phyloP scores from a whole-genome alignment of 1,140 invertebrate genomes.

The Venustaconcha ellipsiformis region DNA sequence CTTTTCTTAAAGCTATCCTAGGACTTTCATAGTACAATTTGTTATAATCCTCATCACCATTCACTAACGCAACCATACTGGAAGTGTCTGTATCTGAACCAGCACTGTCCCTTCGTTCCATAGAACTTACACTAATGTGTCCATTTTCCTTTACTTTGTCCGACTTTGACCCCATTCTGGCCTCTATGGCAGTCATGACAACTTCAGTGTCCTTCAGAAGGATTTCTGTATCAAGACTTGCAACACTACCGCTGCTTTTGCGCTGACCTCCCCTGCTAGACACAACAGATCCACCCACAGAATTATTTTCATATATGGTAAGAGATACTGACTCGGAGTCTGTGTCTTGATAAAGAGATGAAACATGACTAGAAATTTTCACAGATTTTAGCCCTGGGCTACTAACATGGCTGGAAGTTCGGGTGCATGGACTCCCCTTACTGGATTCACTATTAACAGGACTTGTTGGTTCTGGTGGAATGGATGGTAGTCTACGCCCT shows the following conservation, averaged over 20 bases:
- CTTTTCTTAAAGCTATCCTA: conserved; percentile 47
- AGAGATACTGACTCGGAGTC: conserved; percentile 42
- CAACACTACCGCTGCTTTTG: conserved; percentile 33
- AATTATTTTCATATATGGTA: conserved; percentile 39
- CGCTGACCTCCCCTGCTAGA: conserved; percentile 14
- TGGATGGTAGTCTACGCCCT: conserved; percentile 64
- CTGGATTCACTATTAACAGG: conserved; percentile 51
- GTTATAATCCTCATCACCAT: conserved; percentile 55
- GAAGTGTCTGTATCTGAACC: conserved; percentile 52
- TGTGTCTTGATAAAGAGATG: conserved; percentile 37
- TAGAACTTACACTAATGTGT: conserved; percentile 6
- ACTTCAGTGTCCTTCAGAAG: conserved; percentile 72
- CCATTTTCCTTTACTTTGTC: conserved; percentile 6
- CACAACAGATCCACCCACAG: conserved; percentile 9
- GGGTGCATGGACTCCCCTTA: conserved; percentile 30
- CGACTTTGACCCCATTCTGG: conserved; percentile 57
- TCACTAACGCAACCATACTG: conserved; percentile 56
- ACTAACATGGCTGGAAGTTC: conserved; percentile 12
- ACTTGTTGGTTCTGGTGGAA: conserved; percentile 51
- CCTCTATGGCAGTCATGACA: conserved; percentile 73
- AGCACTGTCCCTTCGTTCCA: conserved; percentile 13
- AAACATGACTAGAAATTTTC: conserved; percentile 46
- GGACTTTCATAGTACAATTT: conserved; percentile 57
- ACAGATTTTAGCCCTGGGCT: conserved; percentile 35
- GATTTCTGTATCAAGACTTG: conserved; percentile 70